Evolutionary conservation across 2,113 vertebrate genomes (phyloP).

Genomic region (Leptobrachium leishanense): DNA sequence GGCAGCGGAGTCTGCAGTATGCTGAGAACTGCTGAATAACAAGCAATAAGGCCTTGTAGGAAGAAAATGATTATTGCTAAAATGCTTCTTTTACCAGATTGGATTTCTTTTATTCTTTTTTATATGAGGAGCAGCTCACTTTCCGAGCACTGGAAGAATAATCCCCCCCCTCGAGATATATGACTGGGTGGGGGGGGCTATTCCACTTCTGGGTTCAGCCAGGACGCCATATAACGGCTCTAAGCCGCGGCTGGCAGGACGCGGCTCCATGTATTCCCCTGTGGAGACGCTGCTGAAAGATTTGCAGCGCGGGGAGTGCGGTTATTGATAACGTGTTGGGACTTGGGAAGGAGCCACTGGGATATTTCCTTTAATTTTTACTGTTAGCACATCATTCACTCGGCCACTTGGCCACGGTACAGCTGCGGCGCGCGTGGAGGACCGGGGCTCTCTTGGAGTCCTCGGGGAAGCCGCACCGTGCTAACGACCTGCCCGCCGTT

Average conservation of each 20-base stretch:
- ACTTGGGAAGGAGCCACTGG: not conserved
- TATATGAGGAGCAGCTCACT: not conserved
- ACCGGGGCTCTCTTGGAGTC: too few relatives aligned
- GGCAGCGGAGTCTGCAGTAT: too few relatives aligned
- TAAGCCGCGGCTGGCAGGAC: not conserved
- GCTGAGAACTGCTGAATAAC: too few relatives aligned
- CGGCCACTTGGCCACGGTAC: not conserved
- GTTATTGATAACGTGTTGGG: constrained; percentile 10
- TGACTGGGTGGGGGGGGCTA: too few relatives aligned
- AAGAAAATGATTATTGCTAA: too few relatives aligned
- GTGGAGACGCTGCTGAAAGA: not conserved
- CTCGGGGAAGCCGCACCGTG: not conserved
- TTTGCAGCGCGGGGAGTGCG: not conserved
- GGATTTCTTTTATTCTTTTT: not conserved
- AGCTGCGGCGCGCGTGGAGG: not conserved
- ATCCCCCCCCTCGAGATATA: not conserved
- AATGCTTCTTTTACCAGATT: too few relatives aligned
- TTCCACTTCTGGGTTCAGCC: not conserved
- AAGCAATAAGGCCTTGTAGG: too few relatives aligned
- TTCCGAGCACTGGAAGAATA: not conserved
- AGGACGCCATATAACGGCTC: not conserved
- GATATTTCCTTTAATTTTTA: not conserved
- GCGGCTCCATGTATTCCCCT: not conserved
- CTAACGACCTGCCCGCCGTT: not conserved
- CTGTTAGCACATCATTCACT: not conserved